phyloP scores from a whole-genome alignment of 2,113 vertebrate species.

The Engraulis encrasicolus region DNA sequence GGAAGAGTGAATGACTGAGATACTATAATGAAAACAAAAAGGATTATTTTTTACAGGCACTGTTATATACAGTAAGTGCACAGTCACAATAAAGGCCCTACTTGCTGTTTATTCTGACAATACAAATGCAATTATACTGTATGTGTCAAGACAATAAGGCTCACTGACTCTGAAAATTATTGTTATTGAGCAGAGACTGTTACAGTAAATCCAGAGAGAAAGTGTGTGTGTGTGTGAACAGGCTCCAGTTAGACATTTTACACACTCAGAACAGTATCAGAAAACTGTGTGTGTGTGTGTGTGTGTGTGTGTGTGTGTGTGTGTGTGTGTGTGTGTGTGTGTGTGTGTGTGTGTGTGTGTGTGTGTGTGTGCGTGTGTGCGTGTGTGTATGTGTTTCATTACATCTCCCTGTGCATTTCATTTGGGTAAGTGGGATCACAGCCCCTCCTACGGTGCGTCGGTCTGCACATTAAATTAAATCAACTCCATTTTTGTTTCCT shows the following conservation, averaged over 20 bases:
- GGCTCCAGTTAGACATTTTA: too few species aligned
- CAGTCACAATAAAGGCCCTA: too few species aligned
- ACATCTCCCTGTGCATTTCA: too few species aligned
- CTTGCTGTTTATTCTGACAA: neutral
- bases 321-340: slow-evolving; percentile 15
- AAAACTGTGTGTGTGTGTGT: neutral
- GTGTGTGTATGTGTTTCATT: too few species aligned
- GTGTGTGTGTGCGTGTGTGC: too few species aligned
- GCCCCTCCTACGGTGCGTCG: neutral
- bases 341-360: neutral
- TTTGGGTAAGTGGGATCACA: neutral
- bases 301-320: neutral
- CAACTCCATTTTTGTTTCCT: neutral
- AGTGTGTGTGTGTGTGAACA: too few species aligned
- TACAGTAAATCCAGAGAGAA: too few species aligned
- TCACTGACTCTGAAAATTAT: neutral
- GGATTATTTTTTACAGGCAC: neutral
- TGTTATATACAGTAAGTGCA: neutral
- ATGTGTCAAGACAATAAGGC: neutral
- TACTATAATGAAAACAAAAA: too few species aligned
- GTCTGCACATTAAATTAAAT: neutral
- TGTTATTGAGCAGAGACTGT: neutral
- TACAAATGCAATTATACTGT: neutral
- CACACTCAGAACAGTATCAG: too few species aligned
- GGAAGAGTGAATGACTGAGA: too few species aligned